phyloP scores from a whole-genome alignment of 1,140 invertebrate species.

The Brachionus rotundiformis region DNA sequence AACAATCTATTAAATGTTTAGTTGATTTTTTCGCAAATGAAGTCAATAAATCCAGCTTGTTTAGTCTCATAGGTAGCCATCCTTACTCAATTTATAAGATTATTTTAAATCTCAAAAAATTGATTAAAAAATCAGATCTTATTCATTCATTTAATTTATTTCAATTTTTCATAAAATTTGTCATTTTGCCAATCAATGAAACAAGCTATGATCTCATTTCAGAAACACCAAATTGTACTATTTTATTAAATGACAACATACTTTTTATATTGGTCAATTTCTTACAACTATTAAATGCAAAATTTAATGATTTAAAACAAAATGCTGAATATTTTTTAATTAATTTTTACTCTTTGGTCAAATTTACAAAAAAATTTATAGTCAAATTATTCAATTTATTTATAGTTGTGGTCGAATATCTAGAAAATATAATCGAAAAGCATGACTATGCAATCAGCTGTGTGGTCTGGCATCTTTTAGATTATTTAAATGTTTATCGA shows the following conservation, averaged over 20 bases:
- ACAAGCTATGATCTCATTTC: not conserved
- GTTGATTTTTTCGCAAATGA: not conserved
- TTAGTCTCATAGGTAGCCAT: not conserved
- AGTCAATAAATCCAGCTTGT: not conserved
- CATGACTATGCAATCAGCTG: not conserved
- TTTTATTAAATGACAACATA: not conserved
- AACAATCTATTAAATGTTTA: not conserved
- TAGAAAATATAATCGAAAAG: not conserved
- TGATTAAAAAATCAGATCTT: not conserved
- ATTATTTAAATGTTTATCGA: constrained; percentile 2
- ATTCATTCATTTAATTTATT: not conserved
- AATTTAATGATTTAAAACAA: not conserved
- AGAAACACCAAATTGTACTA: not conserved
- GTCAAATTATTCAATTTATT: constrained; percentile 15
- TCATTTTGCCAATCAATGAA: not conserved
- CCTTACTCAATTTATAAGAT: not conserved
- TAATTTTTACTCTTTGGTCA: not conserved
- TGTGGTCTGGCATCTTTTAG: not conserved
- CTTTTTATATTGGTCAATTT: not conserved
- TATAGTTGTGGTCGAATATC: not conserved
- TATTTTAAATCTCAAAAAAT: not conserved
- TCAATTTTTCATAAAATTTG: not conserved
- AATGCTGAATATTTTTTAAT: not conserved
- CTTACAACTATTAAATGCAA: not conserved
- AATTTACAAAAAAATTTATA: not conserved